Percentiles rank a stretch among this genome's conserved stretches.
Conservation (phyloP, 2,113 vertebrate species). For the Apaloderma vittatum region DNA sequence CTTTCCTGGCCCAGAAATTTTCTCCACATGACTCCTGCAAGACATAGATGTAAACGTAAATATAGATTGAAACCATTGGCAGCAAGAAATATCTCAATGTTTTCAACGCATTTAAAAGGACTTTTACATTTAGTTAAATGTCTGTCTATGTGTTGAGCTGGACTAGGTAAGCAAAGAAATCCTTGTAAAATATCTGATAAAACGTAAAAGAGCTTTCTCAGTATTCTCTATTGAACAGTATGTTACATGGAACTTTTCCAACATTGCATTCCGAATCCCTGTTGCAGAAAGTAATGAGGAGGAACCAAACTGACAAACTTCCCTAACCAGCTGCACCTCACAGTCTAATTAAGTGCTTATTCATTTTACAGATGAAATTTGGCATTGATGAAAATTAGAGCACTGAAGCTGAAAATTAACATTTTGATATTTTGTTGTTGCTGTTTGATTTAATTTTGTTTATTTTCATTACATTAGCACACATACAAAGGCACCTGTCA, state of each 20-base stretch:
- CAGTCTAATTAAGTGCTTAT: background rate
- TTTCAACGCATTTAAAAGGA: background rate
- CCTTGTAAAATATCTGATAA: background rate
- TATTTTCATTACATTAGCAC: background rate
- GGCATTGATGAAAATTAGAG: background rate
- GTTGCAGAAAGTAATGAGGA: background rate
- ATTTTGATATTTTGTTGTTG: background rate
- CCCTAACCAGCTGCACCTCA: background rate
- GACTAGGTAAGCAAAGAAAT: background rate
- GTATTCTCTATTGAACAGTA: background rate
- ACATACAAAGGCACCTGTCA: background rate
- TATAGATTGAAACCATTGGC: background rate
- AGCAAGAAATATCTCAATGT: background rate
- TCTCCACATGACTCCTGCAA: background rate
- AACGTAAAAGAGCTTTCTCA: background rate
- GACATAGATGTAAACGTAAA: background rate
- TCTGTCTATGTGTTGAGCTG: background rate
- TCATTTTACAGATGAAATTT: background rate
- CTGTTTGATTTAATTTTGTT: background rate
- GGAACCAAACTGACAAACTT: background rate
- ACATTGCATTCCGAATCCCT: background rate
- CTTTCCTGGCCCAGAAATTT: background rate
- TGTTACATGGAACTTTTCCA: background rate
- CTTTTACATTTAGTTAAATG: background rate
- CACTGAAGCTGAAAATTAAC: background rate